Conservation (phyloP, 2,888 invertebrate species). For the Drosophila meridiana region DNA sequence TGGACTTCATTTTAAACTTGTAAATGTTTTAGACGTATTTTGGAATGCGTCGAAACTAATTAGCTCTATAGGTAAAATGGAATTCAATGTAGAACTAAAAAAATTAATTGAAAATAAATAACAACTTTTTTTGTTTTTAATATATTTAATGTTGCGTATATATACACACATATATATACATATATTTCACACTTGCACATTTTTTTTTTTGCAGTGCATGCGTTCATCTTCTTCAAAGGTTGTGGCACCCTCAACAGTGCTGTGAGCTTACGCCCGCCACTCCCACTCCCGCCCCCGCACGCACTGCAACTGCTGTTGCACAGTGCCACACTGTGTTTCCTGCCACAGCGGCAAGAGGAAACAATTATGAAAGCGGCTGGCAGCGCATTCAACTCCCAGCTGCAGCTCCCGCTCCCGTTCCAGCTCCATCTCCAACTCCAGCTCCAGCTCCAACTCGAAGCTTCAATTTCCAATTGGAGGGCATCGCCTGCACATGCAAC, state of each 20-base stretch:
- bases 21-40: too few species aligned
- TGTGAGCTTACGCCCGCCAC: slow-evolving; percentile 26
- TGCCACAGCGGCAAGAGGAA: slow-evolving; percentile 50
- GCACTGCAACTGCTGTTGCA: not conserved
- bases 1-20: too few species aligned
- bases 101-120: too few species aligned
- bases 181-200: not conserved
- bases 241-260: slow-evolving; percentile 49
- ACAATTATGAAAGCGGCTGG: slow-evolving; percentile 60
- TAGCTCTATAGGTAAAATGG: too few species aligned
- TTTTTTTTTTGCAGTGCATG: slow-evolving; percentile 25
- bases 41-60: too few species aligned
- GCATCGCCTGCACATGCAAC: slow-evolving; percentile 36
- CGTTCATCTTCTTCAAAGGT: slow-evolving; percentile 45
- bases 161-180: too few species aligned
- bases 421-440: slow-evolving; percentile 10
- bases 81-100: too few species aligned
- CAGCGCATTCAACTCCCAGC: slow-evolving; percentile 51
- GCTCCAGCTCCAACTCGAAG: not conserved
- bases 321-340: slow-evolving; percentile 36
- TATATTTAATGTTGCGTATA: too few species aligned
- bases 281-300: not conserved
- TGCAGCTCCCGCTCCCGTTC: not conserved
- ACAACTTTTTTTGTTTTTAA: too few species aligned
- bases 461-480: slow-evolving; percentile 9